phyloP scores from a whole-genome alignment of 2,888 invertebrate species.

The Colletes collaris region DNA sequence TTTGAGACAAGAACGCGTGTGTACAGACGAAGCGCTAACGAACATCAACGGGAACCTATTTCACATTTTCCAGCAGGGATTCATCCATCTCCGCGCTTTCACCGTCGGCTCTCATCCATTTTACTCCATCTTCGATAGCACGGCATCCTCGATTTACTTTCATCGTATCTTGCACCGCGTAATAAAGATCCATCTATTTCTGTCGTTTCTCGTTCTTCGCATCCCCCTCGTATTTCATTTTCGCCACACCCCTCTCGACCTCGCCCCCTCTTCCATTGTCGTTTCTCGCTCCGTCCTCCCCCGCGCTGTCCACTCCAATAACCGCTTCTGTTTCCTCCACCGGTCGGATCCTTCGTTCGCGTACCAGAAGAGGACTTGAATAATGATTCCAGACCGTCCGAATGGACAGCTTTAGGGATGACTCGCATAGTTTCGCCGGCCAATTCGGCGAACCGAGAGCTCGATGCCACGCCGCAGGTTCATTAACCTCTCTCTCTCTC shows the following conservation, averaged over 20 bases:
- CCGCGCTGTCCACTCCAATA: constrained; percentile 32
- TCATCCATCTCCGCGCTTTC: constrained; percentile 37
- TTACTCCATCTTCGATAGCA: constrained; percentile 40
- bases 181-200: constrained; percentile 58
- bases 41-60: constrained; percentile 16
- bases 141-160: constrained; percentile 50
- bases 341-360: neutral
- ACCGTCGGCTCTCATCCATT: constrained; percentile 30
- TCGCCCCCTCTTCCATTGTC: constrained; percentile 9
- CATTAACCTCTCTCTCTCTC: constrained; percentile 63
- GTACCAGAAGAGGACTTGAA: constrained; percentile 62
- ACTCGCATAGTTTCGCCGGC: constrained; percentile 66
- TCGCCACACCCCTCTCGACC: constrained; percentile 1
- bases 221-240: constrained; percentile 38
- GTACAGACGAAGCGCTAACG: neutral
- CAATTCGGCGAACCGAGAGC: constrained; percentile 72
- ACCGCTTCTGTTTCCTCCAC: constrained; percentile 23
- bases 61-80: constrained; percentile 22
- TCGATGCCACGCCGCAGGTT: constrained; percentile 66
- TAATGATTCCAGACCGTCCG: constrained; percentile 67
- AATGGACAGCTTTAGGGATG: constrained; percentile 65
- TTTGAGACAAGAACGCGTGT: too few species aligned
- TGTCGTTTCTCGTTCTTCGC: constrained; percentile 44
- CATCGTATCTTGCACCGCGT: constrained; percentile 36
- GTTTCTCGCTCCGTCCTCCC: constrained; percentile 17